Conservation (phyloP, 2,888 invertebrate species). For the Acronicta psi region DNA sequence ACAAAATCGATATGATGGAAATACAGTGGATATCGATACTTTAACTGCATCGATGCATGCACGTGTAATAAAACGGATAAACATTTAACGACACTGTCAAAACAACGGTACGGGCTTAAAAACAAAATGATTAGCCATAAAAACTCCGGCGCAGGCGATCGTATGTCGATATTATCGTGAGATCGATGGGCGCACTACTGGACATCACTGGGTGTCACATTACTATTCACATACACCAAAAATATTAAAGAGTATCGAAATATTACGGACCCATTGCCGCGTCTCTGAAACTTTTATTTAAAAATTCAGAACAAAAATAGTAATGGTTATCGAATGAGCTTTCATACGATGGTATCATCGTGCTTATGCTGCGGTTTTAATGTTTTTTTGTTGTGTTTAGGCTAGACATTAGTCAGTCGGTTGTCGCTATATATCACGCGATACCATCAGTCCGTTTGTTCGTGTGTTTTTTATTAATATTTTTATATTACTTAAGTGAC, state of each 20-base stretch:
- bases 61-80: slow-evolving; percentile 42
- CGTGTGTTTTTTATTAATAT: slow-evolving; percentile 65
- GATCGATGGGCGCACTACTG: slow-evolving; percentile 57
- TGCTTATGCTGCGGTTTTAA: slow-evolving; percentile 31
- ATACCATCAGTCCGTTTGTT: slow-evolving; percentile 65
- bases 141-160: slow-evolving; percentile 50
- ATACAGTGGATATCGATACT: slow-evolving; percentile 38
- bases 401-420: slow-evolving; percentile 65
- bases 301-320: slow-evolving; percentile 12
- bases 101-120: slow-evolving; percentile 49
- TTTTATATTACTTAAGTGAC: slow-evolving; percentile 61
- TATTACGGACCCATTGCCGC: slow-evolving; percentile 26
- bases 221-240: slow-evolving; percentile 22
- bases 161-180: slow-evolving; percentile 54
- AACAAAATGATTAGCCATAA: slow-evolving; percentile 57
- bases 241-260: slow-evolving; percentile 11
- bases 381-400: slow-evolving; percentile 53
- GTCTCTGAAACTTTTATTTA: slow-evolving; percentile 1
- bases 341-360: slow-evolving; percentile 18
- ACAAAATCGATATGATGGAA: slow-evolving; percentile 38
- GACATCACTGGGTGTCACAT: slow-evolving; percentile 57
- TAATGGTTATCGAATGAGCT: slow-evolving; percentile 27
- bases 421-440: slow-evolving; percentile 65
- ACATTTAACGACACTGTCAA: slow-evolving; percentile 54
- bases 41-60: slow-evolving; percentile 29